phyloP scores from a whole-genome alignment of 2,888 invertebrate species.

The Acholoe squamosa region DNA sequence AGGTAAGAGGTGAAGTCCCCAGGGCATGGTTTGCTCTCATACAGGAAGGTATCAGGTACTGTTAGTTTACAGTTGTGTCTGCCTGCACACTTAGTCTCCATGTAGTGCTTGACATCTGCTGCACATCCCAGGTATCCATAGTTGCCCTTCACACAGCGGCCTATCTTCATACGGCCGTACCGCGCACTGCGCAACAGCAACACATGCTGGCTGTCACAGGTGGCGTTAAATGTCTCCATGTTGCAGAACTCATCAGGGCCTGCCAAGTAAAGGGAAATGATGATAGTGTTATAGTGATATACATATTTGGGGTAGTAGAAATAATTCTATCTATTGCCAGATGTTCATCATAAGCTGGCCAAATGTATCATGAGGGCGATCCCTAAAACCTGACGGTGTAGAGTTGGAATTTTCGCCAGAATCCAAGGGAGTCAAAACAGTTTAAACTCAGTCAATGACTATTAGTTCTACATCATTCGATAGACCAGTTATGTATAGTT shows the following conservation, averaged over 20 bases:
- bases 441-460: no score
- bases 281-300: neutral
- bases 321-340: no score
- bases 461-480: no score
- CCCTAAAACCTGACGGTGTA: no score
- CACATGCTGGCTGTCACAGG: slow-evolving; percentile 64
- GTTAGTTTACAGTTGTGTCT: slow-evolving; percentile 63
- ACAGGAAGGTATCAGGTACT: slow-evolving; percentile 66
- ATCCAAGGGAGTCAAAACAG: no score
- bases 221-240: slow-evolving; percentile 68
- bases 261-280: slow-evolving; percentile 21
- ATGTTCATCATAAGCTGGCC: no score
- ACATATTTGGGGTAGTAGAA: neutral
- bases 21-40: slow-evolving; percentile 67
- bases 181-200: slow-evolving; percentile 62
- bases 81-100: slow-evolving; percentile 67
- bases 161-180: slow-evolving; percentile 68
- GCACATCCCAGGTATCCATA: slow-evolving; percentile 66
- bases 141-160: slow-evolving; percentile 65
- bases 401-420: no score
- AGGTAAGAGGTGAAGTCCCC: slow-evolving; percentile 69
- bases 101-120: slow-evolving; percentile 62
- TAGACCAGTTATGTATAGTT: no score
- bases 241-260: slow-evolving; percentile 67
- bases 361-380: no score